A percentile compares a stretch with the other conserved stretches of the same genome.
Evolutionary conservation across 2,113 vertebrate species (phyloP).

Genomic region (Prolemur simus): DNA sequence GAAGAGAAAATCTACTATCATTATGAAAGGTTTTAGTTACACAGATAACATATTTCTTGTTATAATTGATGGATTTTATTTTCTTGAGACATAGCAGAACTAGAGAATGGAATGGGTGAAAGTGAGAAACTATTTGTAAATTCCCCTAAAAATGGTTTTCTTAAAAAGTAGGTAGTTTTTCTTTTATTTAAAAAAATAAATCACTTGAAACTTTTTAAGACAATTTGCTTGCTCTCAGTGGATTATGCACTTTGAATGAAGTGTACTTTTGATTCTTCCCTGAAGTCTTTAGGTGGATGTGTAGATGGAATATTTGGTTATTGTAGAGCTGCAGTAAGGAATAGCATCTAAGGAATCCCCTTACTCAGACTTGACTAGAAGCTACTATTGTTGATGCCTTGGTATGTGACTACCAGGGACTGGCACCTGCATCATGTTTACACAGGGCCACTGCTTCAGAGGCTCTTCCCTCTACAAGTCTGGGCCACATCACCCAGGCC

Average conservation of each 20-base stretch:
- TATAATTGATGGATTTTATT: constrained; percentile 6
- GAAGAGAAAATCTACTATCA: background rate
- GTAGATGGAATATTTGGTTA: background rate
- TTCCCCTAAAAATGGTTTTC: background rate
- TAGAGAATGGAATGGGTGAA: background rate
- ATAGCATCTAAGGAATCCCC: too few relatives aligned
- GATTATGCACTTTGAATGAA: background rate
- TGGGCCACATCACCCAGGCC: background rate
- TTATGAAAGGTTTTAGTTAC: background rate
- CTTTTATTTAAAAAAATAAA: background rate
- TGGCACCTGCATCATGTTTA: background rate
- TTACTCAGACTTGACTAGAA: background rate
- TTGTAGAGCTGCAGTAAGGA: too few relatives aligned
- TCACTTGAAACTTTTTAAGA: background rate
- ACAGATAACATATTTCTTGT: background rate
- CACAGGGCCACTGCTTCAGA: background rate
- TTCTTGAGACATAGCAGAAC: background rate
- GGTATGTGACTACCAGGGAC: background rate
- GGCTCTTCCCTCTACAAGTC: background rate
- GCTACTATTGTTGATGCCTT: background rate
- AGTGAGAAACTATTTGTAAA: background rate
- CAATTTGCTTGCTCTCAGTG: background rate
- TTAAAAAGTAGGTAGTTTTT: background rate
- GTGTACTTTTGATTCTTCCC: background rate
- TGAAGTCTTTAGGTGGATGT: background rate